A percentile compares a stretch with the other conserved stretches of the same genome.
phyloP scores from a whole-genome alignment of 2,797 vertebrate genomes.

The Chrysolophus pictus region DNA sequence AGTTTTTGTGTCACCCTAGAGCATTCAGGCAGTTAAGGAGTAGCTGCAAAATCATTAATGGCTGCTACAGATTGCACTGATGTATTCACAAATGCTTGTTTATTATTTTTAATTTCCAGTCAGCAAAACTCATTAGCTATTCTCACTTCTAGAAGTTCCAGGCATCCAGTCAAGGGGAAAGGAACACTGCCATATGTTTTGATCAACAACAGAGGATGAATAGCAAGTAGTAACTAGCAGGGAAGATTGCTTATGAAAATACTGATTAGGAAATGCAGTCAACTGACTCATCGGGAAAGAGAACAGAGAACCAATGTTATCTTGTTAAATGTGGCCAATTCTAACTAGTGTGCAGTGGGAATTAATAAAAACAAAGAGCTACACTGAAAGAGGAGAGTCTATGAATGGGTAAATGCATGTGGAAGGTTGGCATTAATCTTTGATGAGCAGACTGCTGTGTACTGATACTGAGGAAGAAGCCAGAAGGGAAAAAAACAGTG shows the following conservation, averaged over 20 bases:
- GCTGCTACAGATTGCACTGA: background rate
- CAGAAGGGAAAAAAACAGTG: background rate
- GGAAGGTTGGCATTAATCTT: background rate
- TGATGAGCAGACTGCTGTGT: conserved; percentile 39
- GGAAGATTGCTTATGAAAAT: conserved; percentile 23
- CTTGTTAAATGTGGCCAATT: background rate
- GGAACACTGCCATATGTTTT: conserved; percentile 19
- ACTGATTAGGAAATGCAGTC: background rate
- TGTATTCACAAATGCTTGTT: background rate
- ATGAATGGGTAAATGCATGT: background rate
- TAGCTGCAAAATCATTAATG: background rate
- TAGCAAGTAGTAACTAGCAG: conserved; percentile 33
- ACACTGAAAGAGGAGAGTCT: background rate
- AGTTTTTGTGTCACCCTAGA: background rate
- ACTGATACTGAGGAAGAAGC: background rate
- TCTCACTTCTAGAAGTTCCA: conserved; percentile 15
- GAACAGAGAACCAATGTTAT: background rate
- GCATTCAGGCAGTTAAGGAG: background rate
- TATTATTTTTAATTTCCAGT: background rate
- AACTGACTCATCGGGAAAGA: background rate
- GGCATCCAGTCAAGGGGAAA: background rate
- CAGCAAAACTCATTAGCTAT: conserved; percentile 7
- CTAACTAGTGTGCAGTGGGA: background rate
- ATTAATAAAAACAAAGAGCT: background rate
- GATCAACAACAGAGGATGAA: background rate